Conservation (phyloP, 2,797 vertebrate genomes). For the Acipenser oxyrinchus region DNA sequence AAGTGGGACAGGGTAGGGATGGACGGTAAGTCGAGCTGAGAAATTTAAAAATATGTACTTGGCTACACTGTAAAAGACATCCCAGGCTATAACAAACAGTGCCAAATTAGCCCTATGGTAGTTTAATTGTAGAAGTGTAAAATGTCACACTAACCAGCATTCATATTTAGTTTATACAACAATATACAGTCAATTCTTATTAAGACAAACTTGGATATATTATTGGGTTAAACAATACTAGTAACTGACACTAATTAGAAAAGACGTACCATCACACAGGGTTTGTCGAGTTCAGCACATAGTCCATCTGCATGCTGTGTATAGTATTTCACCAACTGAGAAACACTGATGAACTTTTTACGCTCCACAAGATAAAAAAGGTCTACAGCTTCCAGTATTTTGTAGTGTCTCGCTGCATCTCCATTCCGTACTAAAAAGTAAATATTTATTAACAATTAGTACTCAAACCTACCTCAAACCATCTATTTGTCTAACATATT, state of each 20-base stretch:
- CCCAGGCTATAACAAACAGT: not conserved
- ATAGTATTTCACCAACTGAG: constrained; percentile 30
- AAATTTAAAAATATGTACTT: not conserved
- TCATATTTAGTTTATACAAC: not conserved
- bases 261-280: constrained; percentile 37
- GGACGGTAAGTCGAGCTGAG: constrained; percentile 32
- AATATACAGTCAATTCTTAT: not conserved
- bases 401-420: constrained; percentile 31
- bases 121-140: not conserved
- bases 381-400: constrained; percentile 22
- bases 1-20: constrained; percentile 24
- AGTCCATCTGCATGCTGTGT: constrained; percentile 24
- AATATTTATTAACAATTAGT: not conserved
- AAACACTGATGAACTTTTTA: constrained; percentile 26
- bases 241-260: too few species aligned
- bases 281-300: constrained; percentile 24
- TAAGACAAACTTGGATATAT: too few species aligned
- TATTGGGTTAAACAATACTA: too few species aligned
- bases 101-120: not conserved
- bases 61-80: not conserved
- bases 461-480: too few species aligned
- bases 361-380: constrained; percentile 28
- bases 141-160: not conserved
- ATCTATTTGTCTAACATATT: too few species aligned
- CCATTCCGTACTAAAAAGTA: constrained; percentile 31